A percentile compares a stretch with the other conserved stretches of the same genome.
Conservation (phyloP, 2,113 vertebrate genomes). For the Centropus unirufus region DNA sequence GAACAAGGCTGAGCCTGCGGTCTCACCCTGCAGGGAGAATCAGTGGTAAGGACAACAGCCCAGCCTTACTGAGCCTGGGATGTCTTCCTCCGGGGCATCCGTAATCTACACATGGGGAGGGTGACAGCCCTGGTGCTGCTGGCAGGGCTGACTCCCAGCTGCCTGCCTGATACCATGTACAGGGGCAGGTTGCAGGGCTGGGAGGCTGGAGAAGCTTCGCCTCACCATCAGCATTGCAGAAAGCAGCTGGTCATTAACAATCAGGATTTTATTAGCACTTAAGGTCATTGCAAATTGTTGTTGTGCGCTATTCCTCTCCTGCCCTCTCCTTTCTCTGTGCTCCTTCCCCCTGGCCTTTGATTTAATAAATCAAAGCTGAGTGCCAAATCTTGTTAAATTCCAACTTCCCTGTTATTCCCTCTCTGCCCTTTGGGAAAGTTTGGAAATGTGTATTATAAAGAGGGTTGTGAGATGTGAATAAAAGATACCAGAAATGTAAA, state of each 20-base stretch:
- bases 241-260: neutral
- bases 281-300: slow-evolving; percentile 10
- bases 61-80: neutral
- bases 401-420: slow-evolving; percentile 2
- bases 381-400: slow-evolving; percentile 45
- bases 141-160: neutral
- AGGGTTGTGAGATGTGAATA: slow-evolving; percentile 9
- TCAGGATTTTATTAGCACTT: neutral
- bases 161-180: neutral
- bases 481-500: slow-evolving; percentile 50
- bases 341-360: slow-evolving; percentile 21
- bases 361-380: slow-evolving; percentile 62
- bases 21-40: neutral
- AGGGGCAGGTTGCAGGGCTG: fast-evolving
- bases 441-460: slow-evolving; percentile 46
- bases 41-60: fast-evolving
- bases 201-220: neutral
- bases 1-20: fast-evolving
- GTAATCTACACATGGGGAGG: fast-evolving
- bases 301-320: neutral
- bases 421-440: slow-evolving; percentile 49
- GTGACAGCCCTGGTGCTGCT: neutral
- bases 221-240: neutral
- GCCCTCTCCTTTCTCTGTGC: slow-evolving; percentile 10
- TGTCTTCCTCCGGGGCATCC: fast-evolving